Conservation (phyloP, 2,113 vertebrate genomes). For the Eudyptes chrysolophus region DNA sequence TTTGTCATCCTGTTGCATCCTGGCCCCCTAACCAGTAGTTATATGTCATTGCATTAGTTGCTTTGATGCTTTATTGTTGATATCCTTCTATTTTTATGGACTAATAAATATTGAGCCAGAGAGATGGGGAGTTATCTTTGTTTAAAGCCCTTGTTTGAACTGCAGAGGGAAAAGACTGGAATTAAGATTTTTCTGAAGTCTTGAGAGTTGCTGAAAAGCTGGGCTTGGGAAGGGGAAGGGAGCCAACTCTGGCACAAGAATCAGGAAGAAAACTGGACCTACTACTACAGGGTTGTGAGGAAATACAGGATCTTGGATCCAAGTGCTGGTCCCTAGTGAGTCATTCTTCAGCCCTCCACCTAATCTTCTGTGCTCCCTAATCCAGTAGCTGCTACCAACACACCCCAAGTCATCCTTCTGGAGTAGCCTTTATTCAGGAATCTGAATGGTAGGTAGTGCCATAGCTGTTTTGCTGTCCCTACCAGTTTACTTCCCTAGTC, state of each 20-base stretch:
- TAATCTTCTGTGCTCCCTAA: not conserved
- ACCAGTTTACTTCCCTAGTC: not conserved
- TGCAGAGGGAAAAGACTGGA: not conserved
- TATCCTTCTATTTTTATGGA: not conserved
- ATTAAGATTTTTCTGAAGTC: not conserved
- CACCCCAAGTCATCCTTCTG: not conserved
- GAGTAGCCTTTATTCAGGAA: not conserved
- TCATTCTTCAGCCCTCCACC: not conserved
- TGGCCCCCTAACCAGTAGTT: not conserved
- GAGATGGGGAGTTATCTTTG: not conserved
- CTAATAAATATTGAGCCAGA: not conserved
- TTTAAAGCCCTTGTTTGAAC: not conserved
- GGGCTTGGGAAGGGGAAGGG: not conserved
- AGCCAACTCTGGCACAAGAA: not conserved
- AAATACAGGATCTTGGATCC: not conserved
- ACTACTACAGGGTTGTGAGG: not conserved
- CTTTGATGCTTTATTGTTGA: not conserved
- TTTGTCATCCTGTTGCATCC: not conserved
- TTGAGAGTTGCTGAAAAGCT: not conserved
- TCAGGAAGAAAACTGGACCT: not conserved
- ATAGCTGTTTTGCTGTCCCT: not conserved
- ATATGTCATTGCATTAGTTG: not conserved
- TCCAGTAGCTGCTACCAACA: not conserved
- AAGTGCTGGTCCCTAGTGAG: not conserved
- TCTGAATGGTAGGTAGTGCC: not conserved